phyloP scores from a whole-genome alignment of 1,140 invertebrate species.

The Sycophaga agraensis region DNA sequence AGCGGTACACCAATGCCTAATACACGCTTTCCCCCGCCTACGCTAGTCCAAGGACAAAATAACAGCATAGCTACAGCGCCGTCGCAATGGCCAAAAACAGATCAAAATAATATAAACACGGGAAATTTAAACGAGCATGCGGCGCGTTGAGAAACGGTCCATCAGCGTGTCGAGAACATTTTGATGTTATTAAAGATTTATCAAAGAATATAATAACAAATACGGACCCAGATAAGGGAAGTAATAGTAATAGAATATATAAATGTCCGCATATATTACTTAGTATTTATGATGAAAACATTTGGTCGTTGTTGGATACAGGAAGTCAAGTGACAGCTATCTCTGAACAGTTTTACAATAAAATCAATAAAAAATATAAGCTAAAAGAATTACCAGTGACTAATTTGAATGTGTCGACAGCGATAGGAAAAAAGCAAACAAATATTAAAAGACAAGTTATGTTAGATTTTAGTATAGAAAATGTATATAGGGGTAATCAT shows the following conservation, averaged over 20 bases:
- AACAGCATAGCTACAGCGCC: no score
- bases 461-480: no score
- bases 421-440: constrained; percentile 1
- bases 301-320: neutral
- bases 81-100: neutral
- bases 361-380: neutral
- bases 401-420: neutral
- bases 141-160: neutral
- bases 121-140: neutral
- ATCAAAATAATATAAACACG: no score
- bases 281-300: neutral
- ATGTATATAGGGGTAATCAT: neutral
- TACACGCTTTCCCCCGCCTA: no score
- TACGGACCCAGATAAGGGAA: neutral
- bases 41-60: no score
- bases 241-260: neutral
- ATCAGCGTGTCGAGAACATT: neutral
- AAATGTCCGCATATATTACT: neutral
- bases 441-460: neutral
- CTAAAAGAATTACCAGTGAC: neutral
- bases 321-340: neutral
- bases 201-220: neutral
- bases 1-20: no score
- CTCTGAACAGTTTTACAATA: neutral
- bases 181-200: neutral